Percentiles rank a stretch among this genome's conserved stretches.
Evolutionary conservation across 2,113 vertebrate species (phyloP).

Genomic region (Macrotus californicus): DNA sequence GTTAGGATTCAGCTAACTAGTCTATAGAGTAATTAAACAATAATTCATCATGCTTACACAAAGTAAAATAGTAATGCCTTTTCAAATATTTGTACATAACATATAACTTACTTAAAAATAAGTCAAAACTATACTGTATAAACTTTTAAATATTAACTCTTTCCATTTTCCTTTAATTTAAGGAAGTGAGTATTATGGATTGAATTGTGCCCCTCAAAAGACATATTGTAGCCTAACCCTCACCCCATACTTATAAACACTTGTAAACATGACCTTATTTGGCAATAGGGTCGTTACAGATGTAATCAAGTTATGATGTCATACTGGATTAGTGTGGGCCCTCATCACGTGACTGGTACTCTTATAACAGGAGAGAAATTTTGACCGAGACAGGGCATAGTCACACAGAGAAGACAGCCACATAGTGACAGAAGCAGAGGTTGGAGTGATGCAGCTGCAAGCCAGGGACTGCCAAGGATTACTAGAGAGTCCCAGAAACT

Average conservation of each 20-base stretch:
- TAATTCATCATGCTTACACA: background rate
- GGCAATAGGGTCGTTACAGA: background rate
- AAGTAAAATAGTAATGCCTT: conserved; percentile 21
- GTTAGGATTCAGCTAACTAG: background rate
- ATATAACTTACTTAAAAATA: background rate
- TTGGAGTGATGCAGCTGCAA: background rate
- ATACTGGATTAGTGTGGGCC: background rate
- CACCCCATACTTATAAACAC: background rate
- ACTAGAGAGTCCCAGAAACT: background rate
- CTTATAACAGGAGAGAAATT: background rate
- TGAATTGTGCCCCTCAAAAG: background rate
- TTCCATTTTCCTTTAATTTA: background rate
- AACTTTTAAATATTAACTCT: background rate
- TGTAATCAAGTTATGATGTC: background rate
- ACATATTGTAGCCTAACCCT: background rate
- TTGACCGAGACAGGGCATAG: background rate
- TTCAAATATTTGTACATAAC: background rate
- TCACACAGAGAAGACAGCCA: background rate
- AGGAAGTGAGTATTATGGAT: background rate
- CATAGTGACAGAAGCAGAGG: background rate
- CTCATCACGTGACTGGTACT: background rate
- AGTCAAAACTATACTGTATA: background rate
- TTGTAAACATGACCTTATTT: background rate
- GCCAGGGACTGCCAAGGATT: background rate
- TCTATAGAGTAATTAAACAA: conserved; percentile 21